Percentiles rank a stretch among this genome's conserved stretches.
These are phyloP conservation scores for Tragelaphus buxtoni DNA, from an alignment of 2,113 vertebrate genomes.

Conservation along the genomic window DNA sequence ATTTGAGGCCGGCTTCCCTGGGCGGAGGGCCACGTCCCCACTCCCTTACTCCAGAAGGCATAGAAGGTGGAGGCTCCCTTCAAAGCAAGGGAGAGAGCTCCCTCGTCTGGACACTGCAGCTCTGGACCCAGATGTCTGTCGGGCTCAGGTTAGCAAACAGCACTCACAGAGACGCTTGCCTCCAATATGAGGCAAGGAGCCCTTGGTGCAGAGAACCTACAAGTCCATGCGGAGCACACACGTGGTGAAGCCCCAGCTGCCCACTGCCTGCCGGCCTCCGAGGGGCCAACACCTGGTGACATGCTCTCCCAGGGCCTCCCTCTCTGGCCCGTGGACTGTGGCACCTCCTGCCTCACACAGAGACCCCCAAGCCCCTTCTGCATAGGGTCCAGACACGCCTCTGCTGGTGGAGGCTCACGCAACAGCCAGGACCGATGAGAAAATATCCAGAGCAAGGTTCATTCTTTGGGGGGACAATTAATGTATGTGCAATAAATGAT, in stretches of 20 bases:
- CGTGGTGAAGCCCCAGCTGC: accelerated
- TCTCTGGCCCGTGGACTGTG: neutral
- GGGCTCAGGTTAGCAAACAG: neutral
- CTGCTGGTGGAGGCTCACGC: accelerated
- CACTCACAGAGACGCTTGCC: accelerated
- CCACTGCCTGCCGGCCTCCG: accelerated
- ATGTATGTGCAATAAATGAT: neutral
- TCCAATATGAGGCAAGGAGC: accelerated
- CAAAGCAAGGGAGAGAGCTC: neutral
- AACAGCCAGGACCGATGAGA: neutral
- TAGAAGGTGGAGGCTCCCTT: neutral
- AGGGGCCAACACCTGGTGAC: neutral
- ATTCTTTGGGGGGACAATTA: neutral
- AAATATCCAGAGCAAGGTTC: neutral
- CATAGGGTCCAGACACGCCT: too few relatives aligned
- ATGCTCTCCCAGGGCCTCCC: accelerated
- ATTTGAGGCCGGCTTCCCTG: accelerated
- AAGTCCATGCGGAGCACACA: accelerated
- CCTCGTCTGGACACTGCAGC: neutral
- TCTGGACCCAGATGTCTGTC: neutral
- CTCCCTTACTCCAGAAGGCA: neutral
- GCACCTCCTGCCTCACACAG: accelerated
- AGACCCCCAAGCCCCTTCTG: neutral
- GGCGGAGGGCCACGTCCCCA: accelerated
- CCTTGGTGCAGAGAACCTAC: accelerated